Conservation (phyloP, 2,113 vertebrate genomes). For the Chrysemys picta region DNA sequence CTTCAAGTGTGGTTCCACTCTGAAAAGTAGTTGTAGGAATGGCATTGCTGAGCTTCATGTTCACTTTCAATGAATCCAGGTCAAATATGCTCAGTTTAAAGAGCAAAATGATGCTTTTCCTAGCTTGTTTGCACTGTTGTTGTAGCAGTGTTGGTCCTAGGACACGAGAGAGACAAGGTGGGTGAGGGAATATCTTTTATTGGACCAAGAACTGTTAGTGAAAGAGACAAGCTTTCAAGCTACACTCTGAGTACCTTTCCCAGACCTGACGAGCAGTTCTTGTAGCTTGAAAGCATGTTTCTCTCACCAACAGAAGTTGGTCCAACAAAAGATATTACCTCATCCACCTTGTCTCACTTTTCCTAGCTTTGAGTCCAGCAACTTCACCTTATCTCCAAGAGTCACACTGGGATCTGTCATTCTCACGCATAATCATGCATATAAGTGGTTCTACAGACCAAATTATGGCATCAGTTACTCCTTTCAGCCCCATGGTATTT, state of each 20-base stretch:
- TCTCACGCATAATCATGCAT: neutral
- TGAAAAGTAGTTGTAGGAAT: neutral
- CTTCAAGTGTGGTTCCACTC: neutral
- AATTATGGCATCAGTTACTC: neutral
- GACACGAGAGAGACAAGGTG: neutral
- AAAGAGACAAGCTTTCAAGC: neutral
- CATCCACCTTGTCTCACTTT: neutral
- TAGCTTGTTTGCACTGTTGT: neutral
- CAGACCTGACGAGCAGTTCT: neutral
- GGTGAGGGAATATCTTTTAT: neutral
- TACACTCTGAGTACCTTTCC: neutral
- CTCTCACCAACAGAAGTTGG: neutral
- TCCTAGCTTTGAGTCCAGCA: neutral
- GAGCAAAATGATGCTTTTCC: rapidly evolving
- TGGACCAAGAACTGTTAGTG: neutral
- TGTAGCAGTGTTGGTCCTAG: neutral
- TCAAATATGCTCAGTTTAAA: rapidly evolving
- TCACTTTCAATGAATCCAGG: neutral
- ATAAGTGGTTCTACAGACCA: neutral
- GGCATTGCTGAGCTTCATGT: neutral
- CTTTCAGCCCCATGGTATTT: neutral
- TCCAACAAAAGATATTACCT: neutral
- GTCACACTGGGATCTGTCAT: neutral
- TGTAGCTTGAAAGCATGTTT: neutral
- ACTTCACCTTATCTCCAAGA: neutral